These are phyloP conservation scores for Oriolus oriolus DNA, from an alignment of 2,113 vertebrate species.

Conservation along the genomic window DNA sequence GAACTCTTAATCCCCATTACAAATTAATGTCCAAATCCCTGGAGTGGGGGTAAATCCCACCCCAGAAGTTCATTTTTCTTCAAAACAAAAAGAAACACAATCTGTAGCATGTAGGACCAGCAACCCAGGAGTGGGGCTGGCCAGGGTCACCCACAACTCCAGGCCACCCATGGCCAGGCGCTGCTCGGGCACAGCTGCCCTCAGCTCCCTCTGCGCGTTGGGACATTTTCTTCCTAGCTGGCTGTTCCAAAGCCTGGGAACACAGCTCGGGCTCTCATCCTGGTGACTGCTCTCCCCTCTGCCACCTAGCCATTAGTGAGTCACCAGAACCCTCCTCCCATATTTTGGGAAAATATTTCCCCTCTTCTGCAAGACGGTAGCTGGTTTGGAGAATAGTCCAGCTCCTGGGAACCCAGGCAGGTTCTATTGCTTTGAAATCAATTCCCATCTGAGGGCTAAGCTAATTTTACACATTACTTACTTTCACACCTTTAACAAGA, in stretches of 20 bases:
- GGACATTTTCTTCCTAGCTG: neutral
- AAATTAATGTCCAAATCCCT: slow-evolving; percentile 53
- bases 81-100: neutral
- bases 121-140: neutral
- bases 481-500: slow-evolving; percentile 36
- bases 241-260: neutral
- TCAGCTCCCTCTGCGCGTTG: rapidly evolving
- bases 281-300: rapidly evolving
- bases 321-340: neutral
- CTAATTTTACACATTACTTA: slow-evolving; percentile 13
- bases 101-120: rapidly evolving
- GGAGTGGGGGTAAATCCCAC: slow-evolving; percentile 34
- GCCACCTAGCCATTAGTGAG: neutral
- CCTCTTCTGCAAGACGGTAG: neutral
- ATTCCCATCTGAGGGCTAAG: slow-evolving; percentile 13
- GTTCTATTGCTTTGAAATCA: neutral
- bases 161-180: rapidly evolving
- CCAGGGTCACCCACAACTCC: neutral
- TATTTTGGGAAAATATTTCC: neutral
- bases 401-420: neutral
- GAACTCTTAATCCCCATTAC: slow-evolving; percentile 53
- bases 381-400: neutral
- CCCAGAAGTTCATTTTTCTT: slow-evolving; percentile 24
- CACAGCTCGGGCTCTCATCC: rapidly evolving
- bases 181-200: neutral